phyloP scores from a whole-genome alignment of 2,113 vertebrate genomes.

The Suncus etruscus region DNA sequence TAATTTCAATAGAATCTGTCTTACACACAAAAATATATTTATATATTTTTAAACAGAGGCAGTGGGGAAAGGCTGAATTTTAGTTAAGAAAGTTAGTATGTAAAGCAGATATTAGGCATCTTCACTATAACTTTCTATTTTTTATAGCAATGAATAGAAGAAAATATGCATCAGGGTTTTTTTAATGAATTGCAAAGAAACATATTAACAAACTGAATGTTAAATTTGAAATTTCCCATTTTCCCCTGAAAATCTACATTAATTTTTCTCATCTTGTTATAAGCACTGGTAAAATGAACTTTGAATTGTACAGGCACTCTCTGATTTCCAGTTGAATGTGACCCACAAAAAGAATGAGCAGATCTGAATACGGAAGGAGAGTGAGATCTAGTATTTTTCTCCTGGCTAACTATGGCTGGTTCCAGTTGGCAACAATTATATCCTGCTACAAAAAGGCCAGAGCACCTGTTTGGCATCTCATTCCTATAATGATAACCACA shows the following conservation, averaged over 20 bases:
- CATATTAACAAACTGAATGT: not conserved
- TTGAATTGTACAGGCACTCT: not conserved
- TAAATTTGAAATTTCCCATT: constrained; percentile 12
- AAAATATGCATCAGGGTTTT: not conserved
- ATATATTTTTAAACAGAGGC: not conserved
- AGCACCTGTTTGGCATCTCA: not conserved
- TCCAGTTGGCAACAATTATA: not conserved
- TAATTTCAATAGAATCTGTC: not conserved
- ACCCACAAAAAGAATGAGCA: not conserved
- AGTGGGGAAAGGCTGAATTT: not conserved
- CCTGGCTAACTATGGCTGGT: not conserved
- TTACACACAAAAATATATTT: not conserved
- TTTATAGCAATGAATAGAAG: constrained; percentile 39
- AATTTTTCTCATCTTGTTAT: not conserved
- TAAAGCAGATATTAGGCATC: not conserved
- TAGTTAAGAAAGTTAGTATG: not conserved
- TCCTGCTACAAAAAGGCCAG: not conserved
- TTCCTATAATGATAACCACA: not conserved
- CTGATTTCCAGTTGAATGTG: not conserved
- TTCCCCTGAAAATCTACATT: not conserved
- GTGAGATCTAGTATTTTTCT: not conserved
- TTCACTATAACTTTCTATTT: not conserved
- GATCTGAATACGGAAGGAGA: not conserved
- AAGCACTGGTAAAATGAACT: not conserved
- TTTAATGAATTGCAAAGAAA: not conserved